Percentiles rank a stretch among this genome's conserved stretches.
These are phyloP conservation scores for Psophia crepitans DNA, from an alignment of 2,113 vertebrate genomes.

Conservation along the genomic window DNA sequence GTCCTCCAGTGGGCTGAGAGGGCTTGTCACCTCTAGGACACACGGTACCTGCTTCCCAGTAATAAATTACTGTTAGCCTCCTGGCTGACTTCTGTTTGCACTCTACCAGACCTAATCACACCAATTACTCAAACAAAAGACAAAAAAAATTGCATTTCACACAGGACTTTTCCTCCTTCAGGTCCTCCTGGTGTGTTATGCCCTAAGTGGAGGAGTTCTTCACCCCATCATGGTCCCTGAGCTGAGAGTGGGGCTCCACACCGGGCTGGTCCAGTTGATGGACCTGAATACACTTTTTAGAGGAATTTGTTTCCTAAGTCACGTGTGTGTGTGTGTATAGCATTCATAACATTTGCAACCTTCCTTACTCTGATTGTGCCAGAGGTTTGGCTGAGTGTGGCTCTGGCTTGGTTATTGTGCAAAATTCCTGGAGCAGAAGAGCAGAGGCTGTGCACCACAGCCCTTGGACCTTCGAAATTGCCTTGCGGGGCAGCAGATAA, in stretches of 20 bases:
- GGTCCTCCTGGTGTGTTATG: not conserved
- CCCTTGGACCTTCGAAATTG: not conserved
- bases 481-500: not conserved
- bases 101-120: not conserved
- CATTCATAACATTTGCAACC: not conserved
- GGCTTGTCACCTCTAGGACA: not conserved
- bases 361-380: not conserved
- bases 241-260: not conserved
- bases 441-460: not conserved
- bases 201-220: not conserved
- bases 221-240: not conserved
- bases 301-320: not conserved
- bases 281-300: not conserved
- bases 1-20: not conserved
- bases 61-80: not conserved
- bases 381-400: not conserved
- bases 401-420: not conserved
- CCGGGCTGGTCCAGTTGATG: not conserved
- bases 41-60: not conserved
- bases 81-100: not conserved
- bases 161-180: not conserved
- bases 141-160: not conserved
- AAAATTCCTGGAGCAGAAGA: not conserved
- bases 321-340: not conserved
- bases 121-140: not conserved